Percentiles rank a stretch among this genome's conserved stretches.
These are phyloP conservation scores for Epizoanthus illoricatus DNA, from an alignment of 92 coral and sea anemone genomes.

Conservation along the genomic window DNA sequence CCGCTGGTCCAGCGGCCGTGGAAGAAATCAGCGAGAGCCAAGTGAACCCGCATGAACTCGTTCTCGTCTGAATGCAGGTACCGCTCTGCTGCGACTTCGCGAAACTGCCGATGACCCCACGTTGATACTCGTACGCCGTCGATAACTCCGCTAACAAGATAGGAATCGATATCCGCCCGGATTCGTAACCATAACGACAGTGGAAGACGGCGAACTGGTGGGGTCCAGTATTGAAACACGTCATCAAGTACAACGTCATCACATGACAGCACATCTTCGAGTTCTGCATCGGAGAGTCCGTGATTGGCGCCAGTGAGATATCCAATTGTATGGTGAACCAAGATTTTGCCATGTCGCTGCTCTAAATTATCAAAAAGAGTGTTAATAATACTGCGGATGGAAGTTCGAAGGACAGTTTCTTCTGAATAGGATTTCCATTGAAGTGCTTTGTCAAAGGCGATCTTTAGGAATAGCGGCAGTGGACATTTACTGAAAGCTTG, in stretches of 20 bases:
- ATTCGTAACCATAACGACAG: slow-evolving; percentile 71
- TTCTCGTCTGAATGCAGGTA: slow-evolving; percentile 65
- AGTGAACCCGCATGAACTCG: slow-evolving; percentile 61
- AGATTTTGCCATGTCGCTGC: slow-evolving; percentile 67
- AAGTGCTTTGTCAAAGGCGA: slow-evolving; percentile 70
- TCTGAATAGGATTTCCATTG: slow-evolving; percentile 73
- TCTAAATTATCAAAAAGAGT: slow-evolving; percentile 75
- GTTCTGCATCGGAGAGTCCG: slow-evolving; percentile 87
- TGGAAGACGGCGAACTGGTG: slow-evolving; percentile 76
- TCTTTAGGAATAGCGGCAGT: slow-evolving; percentile 73
- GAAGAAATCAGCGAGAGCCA: slow-evolving; percentile 74
- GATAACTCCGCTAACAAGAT: slow-evolving; percentile 64
- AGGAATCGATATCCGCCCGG: slow-evolving; percentile 76
- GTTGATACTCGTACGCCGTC: slow-evolving; percentile 79
- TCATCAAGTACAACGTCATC: slow-evolving; percentile 81
- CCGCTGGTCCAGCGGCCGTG: slow-evolving; percentile 82
- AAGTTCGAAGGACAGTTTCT: slow-evolving; percentile 47
- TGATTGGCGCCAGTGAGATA: slow-evolving; percentile 77
- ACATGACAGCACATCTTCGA: slow-evolving; percentile 87
- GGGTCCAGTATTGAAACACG: slow-evolving; percentile 72
- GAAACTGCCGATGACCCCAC: slow-evolving; percentile 88
- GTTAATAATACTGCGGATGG: slow-evolving; percentile 64
- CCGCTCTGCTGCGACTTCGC: slow-evolving; percentile 79
- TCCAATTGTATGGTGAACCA: slow-evolving; percentile 65
- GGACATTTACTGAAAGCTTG: slow-evolving; percentile 67